These are phyloP conservation scores for Watsonalla cultraria DNA, from an alignment of 2,888 invertebrate species.

Conservation along the genomic window DNA sequence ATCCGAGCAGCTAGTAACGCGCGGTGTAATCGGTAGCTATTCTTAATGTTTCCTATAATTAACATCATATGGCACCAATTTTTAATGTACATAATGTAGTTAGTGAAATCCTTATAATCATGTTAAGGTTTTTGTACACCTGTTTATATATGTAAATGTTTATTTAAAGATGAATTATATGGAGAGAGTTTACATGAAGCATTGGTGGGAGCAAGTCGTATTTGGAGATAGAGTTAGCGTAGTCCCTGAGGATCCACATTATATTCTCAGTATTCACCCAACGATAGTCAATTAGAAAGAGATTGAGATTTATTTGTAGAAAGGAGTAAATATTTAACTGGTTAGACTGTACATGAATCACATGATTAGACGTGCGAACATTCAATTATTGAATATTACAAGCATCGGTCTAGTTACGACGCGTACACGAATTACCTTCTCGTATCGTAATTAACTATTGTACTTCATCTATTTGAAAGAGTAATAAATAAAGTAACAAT, in stretches of 20 bases:
- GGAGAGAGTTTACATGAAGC: conserved; percentile 47
- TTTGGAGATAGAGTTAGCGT: conserved; percentile 53
- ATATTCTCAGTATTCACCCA: conserved; percentile 72
- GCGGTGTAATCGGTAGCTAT: conserved; percentile 16
- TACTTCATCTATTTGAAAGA: conserved; percentile 60
- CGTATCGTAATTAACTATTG: conserved; percentile 55
- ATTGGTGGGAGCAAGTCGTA: conserved; percentile 52
- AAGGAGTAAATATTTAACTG: conserved; percentile 49
- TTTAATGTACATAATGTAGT: conserved; percentile 64
- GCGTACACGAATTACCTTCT: conserved; percentile 43
- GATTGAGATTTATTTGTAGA: conserved; percentile 72
- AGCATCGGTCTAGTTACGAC: conserved; percentile 38
- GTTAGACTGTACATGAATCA: conserved; percentile 57
- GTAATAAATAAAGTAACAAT: conserved; percentile 53
- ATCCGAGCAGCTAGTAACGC: conserved; percentile 1
- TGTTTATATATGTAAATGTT: conserved; percentile 75
- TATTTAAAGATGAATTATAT: conserved; percentile 57
- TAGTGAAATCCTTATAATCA: conserved; percentile 57
- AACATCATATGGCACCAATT: conserved; percentile 44
- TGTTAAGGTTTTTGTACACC: conserved; percentile 66
- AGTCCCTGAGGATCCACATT: conserved; percentile 55
- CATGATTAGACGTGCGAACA: conserved; percentile 33
- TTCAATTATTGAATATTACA: conserved; percentile 39
- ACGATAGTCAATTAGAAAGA: conserved; percentile 77
- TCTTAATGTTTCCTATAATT: conserved; percentile 17